Evolutionary conservation across 2,888 invertebrate species (phyloP), one percentile per base, ranked within the genome.

Genomic region (Ichneumoninae sp.): DNA sequence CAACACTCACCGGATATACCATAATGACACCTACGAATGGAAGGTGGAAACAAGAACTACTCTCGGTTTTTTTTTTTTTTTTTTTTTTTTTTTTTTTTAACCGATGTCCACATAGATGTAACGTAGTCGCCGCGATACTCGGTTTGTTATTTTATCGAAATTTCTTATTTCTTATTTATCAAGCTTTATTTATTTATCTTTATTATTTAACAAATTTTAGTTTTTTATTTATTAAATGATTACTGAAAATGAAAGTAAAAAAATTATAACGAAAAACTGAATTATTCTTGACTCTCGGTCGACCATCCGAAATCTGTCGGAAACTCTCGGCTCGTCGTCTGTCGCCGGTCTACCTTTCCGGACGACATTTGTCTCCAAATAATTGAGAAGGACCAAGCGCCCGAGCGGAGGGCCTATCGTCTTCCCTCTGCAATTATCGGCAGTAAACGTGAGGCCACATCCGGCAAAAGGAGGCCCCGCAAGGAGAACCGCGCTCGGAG

Each of bases 391-490:
- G 88, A 89, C 89, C 89, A 33, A 87, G 84, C 86, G 57, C 71
- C 40, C 68, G 74, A 77, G 50, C 44, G 36, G 78, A 78, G 69
- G 60, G 54, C 26, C 75, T 71, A 77, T 68, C 87, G 80, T 88
- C 91, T 91, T 88, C 91, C 91, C 92, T 91, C 91, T 92, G 89
- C 93, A 93, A 93, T 93, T 93, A 93, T 91, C 91, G 92, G 93
- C 91, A 92, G 93, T 93, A 93, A 93, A 93, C 91, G 91, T 89
- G 88, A 89, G 87, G 92, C 93, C 93, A 93, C 93, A 93, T 93
- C 93, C 93, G 93, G 93, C 88, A 89, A 86, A 87, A 88, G 88
- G 80, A 87, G 87, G 87, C 86, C 83, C 81, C 83, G 86, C 82
- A 50, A 74, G 83, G 71, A 84, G 78, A 65, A 79, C 70, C 62